Base-by-base conservation (phyloP, 2,113 vertebrate species). In the Chionodraco myersi region DNA sequence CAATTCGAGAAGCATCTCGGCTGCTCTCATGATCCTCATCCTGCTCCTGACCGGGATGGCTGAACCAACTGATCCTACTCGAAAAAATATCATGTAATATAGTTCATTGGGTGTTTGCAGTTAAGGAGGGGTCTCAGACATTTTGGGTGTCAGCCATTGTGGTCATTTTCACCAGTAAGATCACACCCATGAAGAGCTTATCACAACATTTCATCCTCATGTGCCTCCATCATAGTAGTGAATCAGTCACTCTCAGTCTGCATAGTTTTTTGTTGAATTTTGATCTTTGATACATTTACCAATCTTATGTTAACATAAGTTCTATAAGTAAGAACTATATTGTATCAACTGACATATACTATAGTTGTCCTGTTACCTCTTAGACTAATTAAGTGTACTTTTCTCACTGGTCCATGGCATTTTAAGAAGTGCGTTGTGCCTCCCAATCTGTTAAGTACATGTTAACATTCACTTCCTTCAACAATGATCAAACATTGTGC, bases 1-100 rank as follows among this genome's bases (percentile, higher is more conserved):
- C 89, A 89, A 90, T 41, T 61, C 60, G 44, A 73, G 76, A 18
- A 51, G n/a, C 87, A 90, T 90, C 57, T 60, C 77, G 75, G 8
- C 49, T 52, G 51, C 30, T 60, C 70, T 68, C 86, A 85, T 90
- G 68, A 41, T 72, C n/a, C 48, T 23, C 54, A 41, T 58, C 23
- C 54, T 44, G 49, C 34, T 66, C 49, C 61, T 56, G 62, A 60
- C 26, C 26, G 10, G 12, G 6, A 80, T 15, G 1, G 12, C 13
- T 49, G 14, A 65, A 26, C 30, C 13, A 71, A 85, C 48, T 86
- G 63, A 18, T 67, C 9, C 14, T 7, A 5, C 45, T 2, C 36
- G 36, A 41, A 41, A 1, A 15, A 44, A 9, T n/a, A 26, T 47
- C 61, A 26, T 70, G 3, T 86, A 65, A 80, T 90, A 89, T 90